phyloP scores from a whole-genome alignment of 2,888 invertebrate genomes.

The Clitarchus hookeri region DNA sequence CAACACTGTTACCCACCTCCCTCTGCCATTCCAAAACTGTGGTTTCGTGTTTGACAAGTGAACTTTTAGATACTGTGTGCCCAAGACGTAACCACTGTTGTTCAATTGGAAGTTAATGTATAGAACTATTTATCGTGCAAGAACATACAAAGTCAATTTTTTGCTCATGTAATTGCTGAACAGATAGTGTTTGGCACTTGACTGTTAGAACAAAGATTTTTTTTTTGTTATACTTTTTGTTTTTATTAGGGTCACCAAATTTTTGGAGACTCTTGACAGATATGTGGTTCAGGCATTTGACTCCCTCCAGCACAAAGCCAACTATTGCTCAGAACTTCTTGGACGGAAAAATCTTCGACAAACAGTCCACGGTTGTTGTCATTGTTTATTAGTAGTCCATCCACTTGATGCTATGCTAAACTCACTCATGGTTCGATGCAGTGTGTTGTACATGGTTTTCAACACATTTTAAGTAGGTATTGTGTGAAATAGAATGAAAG shows the following conservation, averaged over 20 bases:
- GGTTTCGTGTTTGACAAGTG: not conserved
- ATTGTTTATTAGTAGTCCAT: not conserved
- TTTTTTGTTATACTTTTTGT: not conserved
- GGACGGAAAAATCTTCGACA: not conserved
- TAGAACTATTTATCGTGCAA: not conserved
- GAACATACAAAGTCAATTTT: slow-evolving; percentile 8
- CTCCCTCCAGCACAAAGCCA: not conserved
- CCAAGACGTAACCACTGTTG: not conserved
- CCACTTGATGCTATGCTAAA: slow-evolving; percentile 6
- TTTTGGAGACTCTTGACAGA: not conserved
- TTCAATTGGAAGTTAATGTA: not conserved
- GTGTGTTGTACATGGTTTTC: not conserved
- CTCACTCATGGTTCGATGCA: not conserved
- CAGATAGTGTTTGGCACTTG: not conserved
- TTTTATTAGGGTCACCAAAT: not conserved
- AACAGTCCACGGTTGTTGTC: not conserved
- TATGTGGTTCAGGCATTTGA: not conserved
- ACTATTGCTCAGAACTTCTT: slow-evolving; percentile 5
- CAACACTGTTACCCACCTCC: not conserved
- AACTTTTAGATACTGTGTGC: not conserved
- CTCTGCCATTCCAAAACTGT: not conserved
- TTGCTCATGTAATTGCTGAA: not conserved
- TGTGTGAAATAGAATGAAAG: not conserved
- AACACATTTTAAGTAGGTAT: not conserved
- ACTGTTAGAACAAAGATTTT: not conserved